Evolutionary conservation across 2,888 invertebrate genomes (phyloP).

Genomic region (Chrysomela aeneicollis): DNA sequence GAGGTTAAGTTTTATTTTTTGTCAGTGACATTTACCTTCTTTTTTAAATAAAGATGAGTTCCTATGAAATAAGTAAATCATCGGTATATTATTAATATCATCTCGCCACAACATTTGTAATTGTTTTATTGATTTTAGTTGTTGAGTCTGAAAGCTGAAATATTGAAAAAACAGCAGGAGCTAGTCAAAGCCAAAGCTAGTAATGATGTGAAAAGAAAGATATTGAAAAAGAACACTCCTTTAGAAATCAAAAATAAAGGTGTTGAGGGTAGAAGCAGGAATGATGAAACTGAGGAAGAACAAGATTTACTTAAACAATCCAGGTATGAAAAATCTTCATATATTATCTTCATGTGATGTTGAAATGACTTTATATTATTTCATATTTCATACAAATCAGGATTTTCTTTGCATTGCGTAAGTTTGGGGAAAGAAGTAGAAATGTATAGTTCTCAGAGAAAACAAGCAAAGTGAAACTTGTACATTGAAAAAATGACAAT

Average conservation of each 20-base stretch:
- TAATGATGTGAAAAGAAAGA: constrained; percentile 62
- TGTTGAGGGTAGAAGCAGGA: constrained; percentile 57
- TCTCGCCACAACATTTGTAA: constrained; percentile 5
- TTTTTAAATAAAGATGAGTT: constrained; percentile 46
- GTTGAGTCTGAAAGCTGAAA: constrained; percentile 88
- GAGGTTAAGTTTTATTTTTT: too few relatives aligned
- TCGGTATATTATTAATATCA: constrained; percentile 40
- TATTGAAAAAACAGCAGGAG: constrained; percentile 86
- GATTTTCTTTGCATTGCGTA: too few relatives aligned
- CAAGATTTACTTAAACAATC: constrained; percentile 60
- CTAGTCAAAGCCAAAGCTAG: constrained; percentile 73
- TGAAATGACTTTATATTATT: too few relatives aligned
- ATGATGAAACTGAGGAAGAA: constrained; percentile 58
- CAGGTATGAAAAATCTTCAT: constrained; percentile 54
- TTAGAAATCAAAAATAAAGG: constrained; percentile 60
- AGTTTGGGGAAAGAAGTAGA: too few relatives aligned
- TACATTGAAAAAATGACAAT: too few relatives aligned
- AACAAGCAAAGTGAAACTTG: too few relatives aligned
- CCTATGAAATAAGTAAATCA: constrained; percentile 55
- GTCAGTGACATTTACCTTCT: too few relatives aligned
- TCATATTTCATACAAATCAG: too few relatives aligned
- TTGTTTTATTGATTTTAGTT: constrained; percentile 61
- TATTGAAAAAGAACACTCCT: constrained; percentile 56
- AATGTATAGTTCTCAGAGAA: too few relatives aligned
- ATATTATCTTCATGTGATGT: too few relatives aligned